Percentiles rank a stretch among this genome's conserved stretches.
phyloP scores from a whole-genome alignment of 2,888 invertebrate species.

The Lasioglossum malachurum region DNA sequence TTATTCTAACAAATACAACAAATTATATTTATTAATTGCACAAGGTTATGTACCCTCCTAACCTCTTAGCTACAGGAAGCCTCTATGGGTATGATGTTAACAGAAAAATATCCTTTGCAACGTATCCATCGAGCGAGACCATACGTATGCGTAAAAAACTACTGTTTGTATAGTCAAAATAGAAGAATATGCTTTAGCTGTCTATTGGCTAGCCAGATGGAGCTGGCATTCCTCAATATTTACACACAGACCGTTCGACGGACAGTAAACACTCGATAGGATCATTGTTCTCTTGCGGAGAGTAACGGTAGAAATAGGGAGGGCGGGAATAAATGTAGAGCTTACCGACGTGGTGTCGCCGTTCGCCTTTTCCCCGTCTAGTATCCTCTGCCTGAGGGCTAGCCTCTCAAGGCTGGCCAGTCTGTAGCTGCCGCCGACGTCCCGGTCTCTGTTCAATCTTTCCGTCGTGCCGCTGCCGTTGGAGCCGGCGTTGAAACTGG shows the following conservation, averaged over 20 bases:
- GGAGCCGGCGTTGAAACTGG: slow-evolving; percentile 91
- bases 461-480: slow-evolving; percentile 88
- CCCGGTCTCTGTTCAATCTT: slow-evolving; percentile 88
- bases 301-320: slow-evolving; percentile 1
- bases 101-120: too few relatives aligned
- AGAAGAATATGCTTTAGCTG: too few relatives aligned
- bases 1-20: too few relatives aligned
- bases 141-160: too few relatives aligned
- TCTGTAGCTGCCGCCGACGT: slow-evolving; percentile 91
- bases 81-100: too few relatives aligned
- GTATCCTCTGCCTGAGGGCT: slow-evolving; percentile 92
- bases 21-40: too few relatives aligned
- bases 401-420: slow-evolving; percentile 93
- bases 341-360: slow-evolving; percentile 82
- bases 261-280: background rate
- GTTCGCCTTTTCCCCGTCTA: slow-evolving; percentile 89
- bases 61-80: too few relatives aligned
- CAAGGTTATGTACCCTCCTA: too few relatives aligned
- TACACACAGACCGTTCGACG: background rate
- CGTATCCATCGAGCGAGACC: too few relatives aligned
- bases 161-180: too few relatives aligned
- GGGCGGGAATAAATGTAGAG: slow-evolving; percentile 15
- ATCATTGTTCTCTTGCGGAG: background rate
- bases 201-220: background rate
- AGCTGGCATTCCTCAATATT: slow-evolving; percentile 1